A percentile compares a stretch with the other conserved stretches of the same genome.
These are phyloP conservation scores for Polyommatus iphigenia DNA, from an alignment of 2,888 invertebrate species.

Conservation along the genomic window DNA sequence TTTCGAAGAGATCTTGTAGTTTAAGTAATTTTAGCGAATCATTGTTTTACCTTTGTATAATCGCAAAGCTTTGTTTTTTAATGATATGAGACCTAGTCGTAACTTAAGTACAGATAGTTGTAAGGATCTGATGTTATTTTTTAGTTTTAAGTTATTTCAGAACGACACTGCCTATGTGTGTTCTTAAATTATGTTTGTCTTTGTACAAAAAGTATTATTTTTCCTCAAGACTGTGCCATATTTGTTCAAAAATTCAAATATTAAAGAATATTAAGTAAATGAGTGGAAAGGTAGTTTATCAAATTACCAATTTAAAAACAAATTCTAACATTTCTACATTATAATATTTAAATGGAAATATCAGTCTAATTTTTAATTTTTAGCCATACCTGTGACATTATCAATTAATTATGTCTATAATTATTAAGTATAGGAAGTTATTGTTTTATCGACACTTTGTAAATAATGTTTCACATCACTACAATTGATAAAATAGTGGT, in stretches of 20 bases:
- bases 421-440: neutral
- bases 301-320: too few species aligned
- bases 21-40: slow-evolving; percentile 1
- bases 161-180: slow-evolving; percentile 37
- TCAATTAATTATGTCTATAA: too few species aligned
- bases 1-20: slow-evolving; percentile 27
- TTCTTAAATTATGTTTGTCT: slow-evolving; percentile 32
- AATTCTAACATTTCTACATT: too few species aligned
- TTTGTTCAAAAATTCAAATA: slow-evolving; percentile 30
- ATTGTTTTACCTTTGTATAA: slow-evolving; percentile 16
- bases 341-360: too few species aligned
- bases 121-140: slow-evolving; percentile 40
- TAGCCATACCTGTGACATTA: neutral
- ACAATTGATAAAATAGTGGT: neutral
- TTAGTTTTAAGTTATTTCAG: slow-evolving; percentile 31
- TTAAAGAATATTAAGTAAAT: neutral
- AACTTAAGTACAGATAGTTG: slow-evolving; percentile 49
- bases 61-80: slow-evolving; percentile 31
- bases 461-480: neutral
- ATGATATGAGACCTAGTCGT: slow-evolving; percentile 49
- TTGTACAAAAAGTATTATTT: slow-evolving; percentile 28
- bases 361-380: neutral
- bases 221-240: slow-evolving; percentile 50
- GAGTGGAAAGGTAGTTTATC: neutral
- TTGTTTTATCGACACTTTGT: neutral